Evolutionary conservation across 2,888 invertebrate genomes (phyloP).

Genomic region (Meteorus colon): DNA sequence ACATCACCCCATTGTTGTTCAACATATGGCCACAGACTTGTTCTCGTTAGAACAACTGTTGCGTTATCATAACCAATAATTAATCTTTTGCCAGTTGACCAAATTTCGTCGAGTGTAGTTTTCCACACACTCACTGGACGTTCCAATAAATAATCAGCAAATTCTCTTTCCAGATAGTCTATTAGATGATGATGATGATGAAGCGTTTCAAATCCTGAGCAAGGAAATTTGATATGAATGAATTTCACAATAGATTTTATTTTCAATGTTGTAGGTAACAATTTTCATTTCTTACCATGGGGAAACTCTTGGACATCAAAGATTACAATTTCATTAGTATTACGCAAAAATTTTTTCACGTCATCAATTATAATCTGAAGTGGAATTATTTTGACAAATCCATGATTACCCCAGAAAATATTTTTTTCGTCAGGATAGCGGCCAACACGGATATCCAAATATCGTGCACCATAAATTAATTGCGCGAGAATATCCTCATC

Average conservation of each 20-base stretch:
- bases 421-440: slow-evolving; percentile 71
- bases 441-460: slow-evolving; percentile 78
- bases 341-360: slow-evolving; percentile 75
- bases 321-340: slow-evolving; percentile 78
- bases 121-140: slow-evolving; percentile 73
- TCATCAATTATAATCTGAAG: slow-evolving; percentile 74
- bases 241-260: background rate
- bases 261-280: background rate
- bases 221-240: background rate
- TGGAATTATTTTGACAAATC: slow-evolving; percentile 74
- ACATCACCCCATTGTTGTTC: slow-evolving; percentile 82
- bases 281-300: slow-evolving; percentile 71
- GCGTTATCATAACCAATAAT: slow-evolving; percentile 76
- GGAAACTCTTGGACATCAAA: slow-evolving; percentile 79
- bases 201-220: slow-evolving; percentile 71
- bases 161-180: slow-evolving; percentile 66
- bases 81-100: slow-evolving; percentile 74
- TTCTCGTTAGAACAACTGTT: slow-evolving; percentile 61
- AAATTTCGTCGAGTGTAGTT: slow-evolving; percentile 74
- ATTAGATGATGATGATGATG: slow-evolving; percentile 69
- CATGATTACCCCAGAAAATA: slow-evolving; percentile 77
- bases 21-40: slow-evolving; percentile 76
- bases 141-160: slow-evolving; percentile 67
- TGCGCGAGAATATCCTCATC: slow-evolving; percentile 78
- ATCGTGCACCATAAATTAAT: slow-evolving; percentile 77